phyloP scores from a whole-genome alignment of 1,140 invertebrate genomes.

The Drosophila arawakana region DNA sequence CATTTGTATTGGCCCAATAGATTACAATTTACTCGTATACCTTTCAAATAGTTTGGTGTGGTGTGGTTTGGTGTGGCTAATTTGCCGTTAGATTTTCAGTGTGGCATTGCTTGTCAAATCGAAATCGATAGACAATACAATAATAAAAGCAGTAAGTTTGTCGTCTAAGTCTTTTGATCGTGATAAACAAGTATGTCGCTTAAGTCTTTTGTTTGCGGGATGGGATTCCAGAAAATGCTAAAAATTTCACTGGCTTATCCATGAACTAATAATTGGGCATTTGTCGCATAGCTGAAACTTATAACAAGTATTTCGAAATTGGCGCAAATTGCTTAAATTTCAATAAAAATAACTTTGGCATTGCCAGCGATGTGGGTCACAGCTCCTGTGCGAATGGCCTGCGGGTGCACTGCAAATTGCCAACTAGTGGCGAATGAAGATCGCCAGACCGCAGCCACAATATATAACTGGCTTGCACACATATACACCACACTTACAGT shows the following conservation, averaged over 20 bases:
- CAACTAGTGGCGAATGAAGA: slow-evolving; percentile 68
- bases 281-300: slow-evolving; percentile 61
- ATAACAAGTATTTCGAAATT: slow-evolving; percentile 46
- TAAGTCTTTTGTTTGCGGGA: slow-evolving; percentile 61
- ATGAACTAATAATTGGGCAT: slow-evolving; percentile 70
- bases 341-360: slow-evolving; percentile 71
- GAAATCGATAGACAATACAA: neutral
- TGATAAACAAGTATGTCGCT: slow-evolving; percentile 47
- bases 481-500: slow-evolving; percentile 61
- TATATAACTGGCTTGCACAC: slow-evolving; percentile 30
- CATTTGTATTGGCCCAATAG: slow-evolving; percentile 55
- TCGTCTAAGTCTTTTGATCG: slow-evolving; percentile 33
- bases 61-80: slow-evolving; percentile 34
- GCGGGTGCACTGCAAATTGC: slow-evolving; percentile 76
- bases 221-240: slow-evolving; percentile 24
- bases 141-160: slow-evolving; percentile 45
- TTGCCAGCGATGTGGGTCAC: slow-evolving; percentile 55
- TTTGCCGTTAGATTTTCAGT: slow-evolving; percentile 59
- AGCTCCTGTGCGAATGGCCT: slow-evolving; percentile 64
- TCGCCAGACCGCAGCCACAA: slow-evolving; percentile 35
- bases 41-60: slow-evolving; percentile 52
- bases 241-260: slow-evolving; percentile 64
- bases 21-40: slow-evolving; percentile 54
- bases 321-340: slow-evolving; percentile 72
- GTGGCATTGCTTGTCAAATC: slow-evolving; percentile 41